Evolutionary conservation across 2,797 vertebrate species (phyloP).

Genomic region (Mormyrops boulengeri): DNA sequence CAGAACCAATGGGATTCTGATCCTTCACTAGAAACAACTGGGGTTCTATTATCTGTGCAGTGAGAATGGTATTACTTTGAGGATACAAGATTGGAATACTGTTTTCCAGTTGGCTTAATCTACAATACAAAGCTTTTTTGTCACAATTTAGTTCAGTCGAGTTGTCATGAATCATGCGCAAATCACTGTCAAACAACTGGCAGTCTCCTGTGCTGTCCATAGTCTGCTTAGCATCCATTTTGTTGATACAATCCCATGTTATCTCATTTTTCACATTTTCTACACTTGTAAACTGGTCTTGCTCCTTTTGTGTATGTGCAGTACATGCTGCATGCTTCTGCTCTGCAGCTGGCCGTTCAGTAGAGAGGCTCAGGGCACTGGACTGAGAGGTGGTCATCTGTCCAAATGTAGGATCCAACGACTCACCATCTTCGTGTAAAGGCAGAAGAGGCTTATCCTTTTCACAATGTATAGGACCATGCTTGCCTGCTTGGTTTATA

Average conservation of each 20-base stretch:
- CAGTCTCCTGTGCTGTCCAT: not conserved
- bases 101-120: not conserved
- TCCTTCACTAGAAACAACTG: slow-evolving; percentile 16
- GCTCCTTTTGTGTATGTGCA: slow-evolving; percentile 24
- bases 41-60: not conserved
- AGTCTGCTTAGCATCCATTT: not conserved
- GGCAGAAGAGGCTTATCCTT: not conserved
- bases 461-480: not conserved
- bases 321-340: slow-evolving; percentile 24
- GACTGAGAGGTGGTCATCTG: slow-evolving; percentile 31
- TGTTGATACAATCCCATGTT: not conserved
- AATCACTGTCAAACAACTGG: not conserved
- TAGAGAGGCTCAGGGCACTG: slow-evolving; percentile 48
- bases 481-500: slow-evolving; percentile 32
- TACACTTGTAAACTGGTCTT: not conserved
- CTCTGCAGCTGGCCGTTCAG: slow-evolving; percentile 30
- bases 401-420: slow-evolving; percentile 28
- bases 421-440: slow-evolving; percentile 19
- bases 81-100: slow-evolving; percentile 38
- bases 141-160: not conserved
- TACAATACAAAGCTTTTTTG: not conserved
- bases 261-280: slow-evolving; percentile 27
- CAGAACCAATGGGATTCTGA: not conserved
- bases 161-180: not conserved
- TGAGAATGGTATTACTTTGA: slow-evolving; percentile 6